These are phyloP conservation scores for Hirtodrosophila alboralis DNA, from an alignment of 2,888 invertebrate genomes.

Conservation along the genomic window DNA sequence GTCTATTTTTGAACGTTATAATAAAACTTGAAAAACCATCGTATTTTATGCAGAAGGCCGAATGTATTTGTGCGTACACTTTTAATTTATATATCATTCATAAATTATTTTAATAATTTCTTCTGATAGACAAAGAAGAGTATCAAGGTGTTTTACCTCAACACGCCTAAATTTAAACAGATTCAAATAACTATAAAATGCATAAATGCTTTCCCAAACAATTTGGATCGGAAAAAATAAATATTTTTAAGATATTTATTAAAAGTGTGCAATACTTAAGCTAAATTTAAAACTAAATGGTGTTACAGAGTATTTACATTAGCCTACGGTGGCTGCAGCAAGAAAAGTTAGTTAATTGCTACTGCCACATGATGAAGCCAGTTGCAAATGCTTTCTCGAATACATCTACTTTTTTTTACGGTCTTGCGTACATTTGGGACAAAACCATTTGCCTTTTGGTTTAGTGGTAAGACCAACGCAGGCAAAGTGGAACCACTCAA, in stretches of 20 bases:
- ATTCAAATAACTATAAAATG: too few species aligned
- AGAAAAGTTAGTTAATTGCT: neutral
- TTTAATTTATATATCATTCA: too few species aligned
- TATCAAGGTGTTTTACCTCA: too few species aligned
- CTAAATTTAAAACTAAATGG: conserved; percentile 38
- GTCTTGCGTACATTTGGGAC: conserved; percentile 94
- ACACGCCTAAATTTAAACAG: too few species aligned
- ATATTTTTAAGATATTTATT: conserved; percentile 32
- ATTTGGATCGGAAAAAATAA: too few species aligned
- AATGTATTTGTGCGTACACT: too few species aligned
- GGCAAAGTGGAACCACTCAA: conserved; percentile 97
- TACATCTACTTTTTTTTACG: conserved; percentile 89
- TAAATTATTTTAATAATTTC: too few species aligned
- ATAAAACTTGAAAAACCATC: too few species aligned
- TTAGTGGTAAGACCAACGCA: conserved; percentile 94
- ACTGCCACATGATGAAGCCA: conserved; percentile 1
- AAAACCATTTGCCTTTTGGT: conserved; percentile 97
- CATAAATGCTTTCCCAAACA: too few species aligned
- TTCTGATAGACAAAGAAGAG: too few species aligned
- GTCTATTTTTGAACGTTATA: too few species aligned
- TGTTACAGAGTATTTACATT: conserved; percentile 42
- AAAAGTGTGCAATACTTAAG: conserved; percentile 32
- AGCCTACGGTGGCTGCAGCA: conserved; percentile 7
- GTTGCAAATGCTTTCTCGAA: neutral
- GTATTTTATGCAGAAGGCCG: too few species aligned